Evolutionary conservation across 2,797 vertebrate species (phyloP).

Genomic region (Pteronotus mesoamericanus): DNA sequence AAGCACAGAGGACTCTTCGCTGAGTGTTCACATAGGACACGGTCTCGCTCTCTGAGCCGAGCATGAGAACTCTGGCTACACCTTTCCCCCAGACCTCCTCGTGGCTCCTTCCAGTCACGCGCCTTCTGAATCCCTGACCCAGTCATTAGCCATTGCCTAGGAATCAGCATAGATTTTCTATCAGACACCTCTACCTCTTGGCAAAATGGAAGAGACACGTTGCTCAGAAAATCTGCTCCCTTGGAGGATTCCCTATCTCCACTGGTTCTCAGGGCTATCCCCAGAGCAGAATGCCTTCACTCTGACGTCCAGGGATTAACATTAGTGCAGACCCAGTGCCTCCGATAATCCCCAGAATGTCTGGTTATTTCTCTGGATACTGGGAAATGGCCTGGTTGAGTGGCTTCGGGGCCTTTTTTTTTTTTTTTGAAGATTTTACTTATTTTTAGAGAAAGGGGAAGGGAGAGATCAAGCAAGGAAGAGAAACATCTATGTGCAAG

Average conservation of each 20-base stretch:
- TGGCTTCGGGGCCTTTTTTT: neutral
- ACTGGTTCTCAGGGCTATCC: neutral
- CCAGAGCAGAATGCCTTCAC: neutral
- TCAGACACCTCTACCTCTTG: neutral
- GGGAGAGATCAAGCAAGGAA: too few species aligned
- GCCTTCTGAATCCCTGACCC: neutral
- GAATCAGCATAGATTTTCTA: neutral
- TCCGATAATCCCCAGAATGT: neutral
- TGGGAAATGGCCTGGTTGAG: neutral
- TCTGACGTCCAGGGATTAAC: neutral
- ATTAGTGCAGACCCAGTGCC: neutral
- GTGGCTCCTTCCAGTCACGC: neutral
- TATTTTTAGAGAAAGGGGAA: too few species aligned
- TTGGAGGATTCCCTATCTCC: neutral
- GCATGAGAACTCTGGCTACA: neutral
- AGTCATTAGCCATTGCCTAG: neutral
- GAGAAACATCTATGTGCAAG: too few species aligned
- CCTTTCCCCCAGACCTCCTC: neutral
- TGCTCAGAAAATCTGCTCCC: neutral
- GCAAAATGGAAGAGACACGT: neutral
- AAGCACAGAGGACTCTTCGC: neutral
- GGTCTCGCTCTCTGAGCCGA: neutral
- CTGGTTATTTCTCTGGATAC: neutral
- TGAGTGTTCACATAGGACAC: neutral
- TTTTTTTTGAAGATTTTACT: too few species aligned